Conservation (phyloP, 2,797 vertebrate species). For the Merluccius polli region DNA sequence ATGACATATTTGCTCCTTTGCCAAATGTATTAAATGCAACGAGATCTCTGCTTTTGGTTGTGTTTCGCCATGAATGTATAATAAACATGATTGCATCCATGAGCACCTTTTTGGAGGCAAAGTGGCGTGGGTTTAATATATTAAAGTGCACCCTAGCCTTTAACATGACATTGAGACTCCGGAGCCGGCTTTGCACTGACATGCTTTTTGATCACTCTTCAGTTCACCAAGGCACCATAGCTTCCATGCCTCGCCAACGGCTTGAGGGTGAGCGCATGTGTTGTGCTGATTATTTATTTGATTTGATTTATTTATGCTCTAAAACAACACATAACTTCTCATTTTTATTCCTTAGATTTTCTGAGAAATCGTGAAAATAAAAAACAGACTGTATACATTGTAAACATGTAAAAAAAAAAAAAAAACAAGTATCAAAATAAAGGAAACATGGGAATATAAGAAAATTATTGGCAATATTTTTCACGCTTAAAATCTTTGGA, state of each 20-base stretch:
- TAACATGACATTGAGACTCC: constrained; percentile 72
- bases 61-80: constrained; percentile 57
- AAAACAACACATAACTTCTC: no score
- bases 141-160: constrained; percentile 73
- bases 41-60: constrained; percentile 38
- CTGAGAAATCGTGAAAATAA: no score
- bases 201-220: constrained; percentile 73
- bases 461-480: background rate
- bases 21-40: constrained; percentile 29
- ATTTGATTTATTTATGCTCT: background rate
- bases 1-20: constrained; percentile 23
- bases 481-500: constrained; percentile 45
- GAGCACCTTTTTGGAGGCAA: constrained; percentile 67
- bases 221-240: constrained; percentile 69
- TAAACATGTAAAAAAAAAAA: background rate
- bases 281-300: background rate
- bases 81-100: constrained; percentile 70
- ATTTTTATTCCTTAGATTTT: no score
- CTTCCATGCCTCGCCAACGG: constrained; percentile 48
- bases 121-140: constrained; percentile 74
- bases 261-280: background rate
- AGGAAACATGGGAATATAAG: background rate
- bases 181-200: constrained; percentile 74
- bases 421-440: background rate
- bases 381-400: no score